phyloP scores from a whole-genome alignment of 1,140 invertebrate species.

The Vanessa tameamea region DNA sequence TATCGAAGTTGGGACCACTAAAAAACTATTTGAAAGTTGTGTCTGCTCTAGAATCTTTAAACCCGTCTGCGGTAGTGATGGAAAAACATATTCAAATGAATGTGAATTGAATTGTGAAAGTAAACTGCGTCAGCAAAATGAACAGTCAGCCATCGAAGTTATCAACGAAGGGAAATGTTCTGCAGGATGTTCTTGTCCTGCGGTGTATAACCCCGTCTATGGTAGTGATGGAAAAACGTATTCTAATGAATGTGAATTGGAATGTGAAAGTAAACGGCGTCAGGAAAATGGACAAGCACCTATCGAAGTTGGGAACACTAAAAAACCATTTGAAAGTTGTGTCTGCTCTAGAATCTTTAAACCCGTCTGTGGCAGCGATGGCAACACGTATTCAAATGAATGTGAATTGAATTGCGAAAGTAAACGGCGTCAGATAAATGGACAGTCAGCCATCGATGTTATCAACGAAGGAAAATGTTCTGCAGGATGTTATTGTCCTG shows the following conservation, averaged over 20 bases:
- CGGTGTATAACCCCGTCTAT: slow-evolving; percentile 31
- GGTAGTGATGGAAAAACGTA: slow-evolving; percentile 52
- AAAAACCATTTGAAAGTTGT: no score
- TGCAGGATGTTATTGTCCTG: slow-evolving; percentile 24
- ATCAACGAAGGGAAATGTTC: slow-evolving; percentile 33
- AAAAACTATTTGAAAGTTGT: slow-evolving; percentile 34
- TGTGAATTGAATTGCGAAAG: slow-evolving; percentile 5
- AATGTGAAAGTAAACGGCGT: slow-evolving; percentile 6
- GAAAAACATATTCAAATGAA: no score
- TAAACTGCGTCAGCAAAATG: slow-evolving; percentile 21
- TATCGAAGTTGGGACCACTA: no score
- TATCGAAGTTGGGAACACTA: slow-evolving; percentile 33
- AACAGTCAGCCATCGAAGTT: slow-evolving; percentile 28
- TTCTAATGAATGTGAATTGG: slow-evolving; percentile 52
- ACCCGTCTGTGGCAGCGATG: slow-evolving; percentile 39
- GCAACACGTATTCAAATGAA: slow-evolving; percentile 48
- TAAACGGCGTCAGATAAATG: background rate
- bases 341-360: no score
- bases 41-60: slow-evolving; percentile 31
- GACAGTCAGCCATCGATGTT: slow-evolving; percentile 3
- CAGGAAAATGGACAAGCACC: slow-evolving; percentile 15
- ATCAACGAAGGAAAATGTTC: slow-evolving; percentile 79
- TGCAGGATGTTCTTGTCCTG: slow-evolving; percentile 22
- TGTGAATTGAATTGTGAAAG: no score
- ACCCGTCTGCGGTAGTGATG: no score